Evolutionary conservation across 2,797 vertebrate genomes (phyloP), one percentile per base, ranked within the genome.

Genomic region (Saxicola maurus): DNA sequence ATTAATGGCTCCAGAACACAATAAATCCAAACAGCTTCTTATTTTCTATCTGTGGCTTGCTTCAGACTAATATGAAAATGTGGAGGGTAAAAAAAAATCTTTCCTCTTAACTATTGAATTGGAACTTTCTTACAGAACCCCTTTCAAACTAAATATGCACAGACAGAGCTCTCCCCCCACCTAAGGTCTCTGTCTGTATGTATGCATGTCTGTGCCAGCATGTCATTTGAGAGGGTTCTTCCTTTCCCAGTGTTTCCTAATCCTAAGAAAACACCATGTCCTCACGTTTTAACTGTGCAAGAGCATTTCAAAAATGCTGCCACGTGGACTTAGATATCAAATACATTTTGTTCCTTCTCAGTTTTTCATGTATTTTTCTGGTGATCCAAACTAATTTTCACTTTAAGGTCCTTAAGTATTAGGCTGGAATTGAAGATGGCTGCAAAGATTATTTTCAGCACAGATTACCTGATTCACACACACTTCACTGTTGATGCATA

Each of bases 1-100:
- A 97, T 96, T 97, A 96, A 97, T 97, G 95, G 94, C 95, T 98
- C 94, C 94, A 95, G 91, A 94, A 94, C 90, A 95, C 88, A 93
- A 89, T 81, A 92, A 92, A 96, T 94, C 71, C 42, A 21, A 86
- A 80, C 82, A 82, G 65, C 48, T 94, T 91, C 82, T 82, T 71
- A 43, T 77, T 93, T 96, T 90, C 86, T 82, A 83, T 92, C 62
- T 1, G 3, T 65, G 52, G 28, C 87, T 95, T 4, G 0, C 92
- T 96, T 93, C 90, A 77, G 73, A 73, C 65, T 92, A 91, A 89
- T 94, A 83, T 23, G 71, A 82, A 93, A 94, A 35, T 65, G 81
- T 59, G 72, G 33, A 78, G 13, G 3, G 7, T 61, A 77, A 69
- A 66, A 61, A 25, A 66, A 59, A 33, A 25, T 67, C 45, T 94